Percentiles rank a stretch among this genome's conserved stretches.
Conservation (phyloP, 2,888 invertebrate genomes). For the Diadromus collaris region DNA sequence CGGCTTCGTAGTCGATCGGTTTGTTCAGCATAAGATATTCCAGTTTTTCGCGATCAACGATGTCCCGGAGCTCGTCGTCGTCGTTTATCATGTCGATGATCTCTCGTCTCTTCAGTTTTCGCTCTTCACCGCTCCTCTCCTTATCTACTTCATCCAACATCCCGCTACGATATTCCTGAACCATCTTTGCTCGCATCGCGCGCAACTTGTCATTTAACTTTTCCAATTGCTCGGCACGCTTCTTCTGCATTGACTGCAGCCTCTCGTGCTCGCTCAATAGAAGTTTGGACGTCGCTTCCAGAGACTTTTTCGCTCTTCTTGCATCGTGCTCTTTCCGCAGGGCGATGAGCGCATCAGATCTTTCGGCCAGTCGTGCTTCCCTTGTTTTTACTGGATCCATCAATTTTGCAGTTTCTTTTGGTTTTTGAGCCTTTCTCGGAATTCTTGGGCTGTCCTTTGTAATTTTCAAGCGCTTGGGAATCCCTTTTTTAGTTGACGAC, state of each 20-base stretch:
- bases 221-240: constrained; percentile 61
- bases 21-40: constrained; percentile 60
- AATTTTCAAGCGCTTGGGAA: neutral
- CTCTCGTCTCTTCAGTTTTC: constrained; percentile 61
- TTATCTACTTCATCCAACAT: constrained; percentile 59
- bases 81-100: constrained; percentile 57
- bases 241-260: constrained; percentile 56
- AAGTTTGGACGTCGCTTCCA: constrained; percentile 44
- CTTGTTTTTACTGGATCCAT: constrained; percentile 44
- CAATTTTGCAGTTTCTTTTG: constrained; percentile 8
- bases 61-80: constrained; percentile 52
- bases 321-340: constrained; percentile 60
- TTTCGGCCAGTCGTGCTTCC: constrained; percentile 52
- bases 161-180: constrained; percentile 65
- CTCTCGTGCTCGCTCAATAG: constrained; percentile 48
- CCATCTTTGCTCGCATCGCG: constrained; percentile 61
- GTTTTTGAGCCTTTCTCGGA: constrained; percentile 26
- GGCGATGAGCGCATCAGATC: constrained; percentile 58
- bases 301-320: constrained; percentile 55
- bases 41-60: constrained; percentile 60
- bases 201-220: constrained; percentile 64
- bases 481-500: constrained; percentile 1
- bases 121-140: constrained; percentile 43
- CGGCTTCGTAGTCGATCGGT: constrained; percentile 44
- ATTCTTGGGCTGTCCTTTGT: constrained; percentile 6